Evolutionary conservation across 2,113 vertebrate genomes (phyloP), one percentile per base, ranked within the genome.

Genomic region (Phasianus colchicus): DNA sequence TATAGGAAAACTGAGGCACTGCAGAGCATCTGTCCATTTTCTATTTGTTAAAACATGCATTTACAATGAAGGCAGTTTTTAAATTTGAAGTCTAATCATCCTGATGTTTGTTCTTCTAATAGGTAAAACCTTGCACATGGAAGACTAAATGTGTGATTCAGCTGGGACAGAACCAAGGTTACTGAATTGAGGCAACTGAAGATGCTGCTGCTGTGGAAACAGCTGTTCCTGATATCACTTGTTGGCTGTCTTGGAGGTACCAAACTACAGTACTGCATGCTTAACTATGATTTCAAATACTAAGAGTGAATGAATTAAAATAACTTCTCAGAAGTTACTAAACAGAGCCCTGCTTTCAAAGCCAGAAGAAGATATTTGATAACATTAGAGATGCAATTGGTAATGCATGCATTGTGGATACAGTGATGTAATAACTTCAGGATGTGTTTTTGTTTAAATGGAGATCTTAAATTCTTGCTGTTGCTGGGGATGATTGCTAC

Each of bases 131-230:
- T 97, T 96, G 95, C 97, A 93, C 93, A 96, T 98, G 98, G 96
- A 98, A 97, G 96, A 90, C 96, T 96, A 97, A 98, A 92, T 77
- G 30, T 96, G 96, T 85, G 93, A 88, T 96, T 98, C 97, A 97
- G 96, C 96, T 94, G 98, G 96, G 97, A 94, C 97, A 97, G 97
- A 97, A 97, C 96, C 97, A 98, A 96, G 97, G 95, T 95, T 96
- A 82, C 96, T 97, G 97, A 98, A 96, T 97, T 97, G 88, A 91
- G 96, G 98, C 87, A 96, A 94, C 97, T 98, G 98, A 99, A 98
- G 98, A 99, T 99, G 99, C 97, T 98, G 98, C 99, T 99, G 96
- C 98, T 98, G 98, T 99, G 99, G 99, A 98, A 98, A 98, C 98
- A 97, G 97, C 96, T 99, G 98, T 93, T 99, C 97, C 98, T 99